Percentiles rank a stretch among this genome's conserved stretches.
phyloP scores from a whole-genome alignment of 2,797 vertebrate species.

The Enoplosus armatus region DNA sequence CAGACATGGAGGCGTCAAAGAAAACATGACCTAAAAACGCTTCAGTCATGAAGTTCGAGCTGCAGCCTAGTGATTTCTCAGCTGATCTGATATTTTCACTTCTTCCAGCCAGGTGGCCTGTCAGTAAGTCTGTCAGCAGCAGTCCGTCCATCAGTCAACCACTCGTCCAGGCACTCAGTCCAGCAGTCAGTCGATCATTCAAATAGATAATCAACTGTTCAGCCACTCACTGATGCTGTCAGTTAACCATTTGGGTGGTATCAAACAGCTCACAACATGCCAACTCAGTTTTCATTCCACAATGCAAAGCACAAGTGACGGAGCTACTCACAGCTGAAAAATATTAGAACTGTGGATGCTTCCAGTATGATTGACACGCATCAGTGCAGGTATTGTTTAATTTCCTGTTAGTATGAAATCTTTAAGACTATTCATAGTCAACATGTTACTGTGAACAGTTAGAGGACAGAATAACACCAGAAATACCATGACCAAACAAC shows the following conservation, averaged over 20 bases:
- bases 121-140: background rate
- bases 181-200: background rate
- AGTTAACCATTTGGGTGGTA: background rate
- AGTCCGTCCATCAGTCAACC: background rate
- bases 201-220: background rate
- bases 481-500: too few relatives aligned
- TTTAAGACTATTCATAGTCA: too few relatives aligned
- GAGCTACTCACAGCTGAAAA: too few relatives aligned
- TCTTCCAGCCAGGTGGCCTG: background rate
- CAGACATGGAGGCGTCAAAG: slow-evolving; percentile 8
- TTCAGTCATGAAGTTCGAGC: background rate
- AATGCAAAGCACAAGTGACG: too few relatives aligned
- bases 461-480: too few relatives aligned
- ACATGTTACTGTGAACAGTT: too few relatives aligned
- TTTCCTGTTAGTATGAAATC: too few relatives aligned
- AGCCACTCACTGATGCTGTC: background rate
- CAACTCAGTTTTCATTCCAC: too few relatives aligned
- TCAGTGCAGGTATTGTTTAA: too few relatives aligned
- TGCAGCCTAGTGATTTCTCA: background rate
- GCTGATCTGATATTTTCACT: background rate
- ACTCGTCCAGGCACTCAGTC: background rate
- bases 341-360: too few relatives aligned
- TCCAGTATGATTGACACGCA: too few relatives aligned
- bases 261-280: background rate
- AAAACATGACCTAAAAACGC: slow-evolving; percentile 10